A percentile compares a stretch with the other conserved stretches of the same genome.
Conservation (phyloP, 2,888 invertebrate species). For the Hirtodrosophila confusa region DNA sequence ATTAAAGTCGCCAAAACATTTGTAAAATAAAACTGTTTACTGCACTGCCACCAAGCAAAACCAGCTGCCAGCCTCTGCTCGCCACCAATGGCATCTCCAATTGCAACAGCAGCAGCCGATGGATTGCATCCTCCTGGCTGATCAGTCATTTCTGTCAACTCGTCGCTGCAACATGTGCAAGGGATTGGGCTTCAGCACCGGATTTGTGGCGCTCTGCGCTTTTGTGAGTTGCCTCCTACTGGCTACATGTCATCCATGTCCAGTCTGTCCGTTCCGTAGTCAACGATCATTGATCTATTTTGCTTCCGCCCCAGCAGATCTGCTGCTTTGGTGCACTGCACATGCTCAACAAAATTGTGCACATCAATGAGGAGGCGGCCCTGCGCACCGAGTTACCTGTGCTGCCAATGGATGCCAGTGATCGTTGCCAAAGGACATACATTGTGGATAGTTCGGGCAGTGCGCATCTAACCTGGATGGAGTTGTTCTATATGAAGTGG, state of each 20-base stretch:
- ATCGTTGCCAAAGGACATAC: slow-evolving; percentile 31
- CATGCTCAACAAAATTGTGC: slow-evolving; percentile 53
- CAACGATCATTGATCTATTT: background rate
- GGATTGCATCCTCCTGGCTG: slow-evolving; percentile 4
- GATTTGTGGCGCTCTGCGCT: slow-evolving; percentile 47
- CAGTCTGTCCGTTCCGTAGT: too few species aligned
- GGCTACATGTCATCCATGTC: too few species aligned
- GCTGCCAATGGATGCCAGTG: background rate
- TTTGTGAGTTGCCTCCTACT: slow-evolving; percentile 47
- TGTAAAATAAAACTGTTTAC: slow-evolving; percentile 69
- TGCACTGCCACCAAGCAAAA: slow-evolving; percentile 20
- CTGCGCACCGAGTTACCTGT: slow-evolving; percentile 1
- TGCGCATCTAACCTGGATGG: slow-evolving; percentile 49
- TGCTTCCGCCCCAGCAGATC: slow-evolving; percentile 29
- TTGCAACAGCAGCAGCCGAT: slow-evolving; percentile 16
- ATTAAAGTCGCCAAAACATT: slow-evolving; percentile 68
- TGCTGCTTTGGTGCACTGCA: slow-evolving; percentile 53
- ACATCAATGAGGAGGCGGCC: slow-evolving; percentile 28
- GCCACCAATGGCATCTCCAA: slow-evolving; percentile 8
- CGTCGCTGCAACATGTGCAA: slow-evolving; percentile 46
- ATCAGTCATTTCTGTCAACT: slow-evolving; percentile 34
- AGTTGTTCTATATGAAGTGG: slow-evolving; percentile 60
- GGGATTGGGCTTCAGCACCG: slow-evolving; percentile 45
- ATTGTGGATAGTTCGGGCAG: slow-evolving; percentile 23
- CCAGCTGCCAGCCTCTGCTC: slow-evolving; percentile 38